Evolutionary conservation across 2,888 invertebrate species (phyloP), one percentile per base, ranked within the genome.

Genomic region (Timema podura): DNA sequence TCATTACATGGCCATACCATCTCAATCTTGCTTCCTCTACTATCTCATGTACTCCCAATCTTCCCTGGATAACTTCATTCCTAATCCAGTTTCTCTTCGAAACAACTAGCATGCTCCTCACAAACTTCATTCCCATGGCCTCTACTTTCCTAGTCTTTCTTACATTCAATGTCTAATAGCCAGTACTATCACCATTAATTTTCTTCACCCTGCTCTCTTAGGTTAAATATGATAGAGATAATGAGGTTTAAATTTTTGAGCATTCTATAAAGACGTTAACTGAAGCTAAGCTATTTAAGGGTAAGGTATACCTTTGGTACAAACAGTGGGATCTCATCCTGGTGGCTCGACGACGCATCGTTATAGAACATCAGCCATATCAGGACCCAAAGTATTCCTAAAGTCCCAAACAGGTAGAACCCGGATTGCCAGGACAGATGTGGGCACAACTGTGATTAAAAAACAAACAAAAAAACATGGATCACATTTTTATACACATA

Each of bases 361-460:
- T 85, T 85, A 79, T 89, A 91, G 70, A 87, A 81, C 47, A 86
- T 76, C 72, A 86, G 78, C 90, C 90, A 91, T 5, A 89, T 77
- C 5, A 87, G 74, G 15, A 88, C 85, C 90, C 90, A 91, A 0
- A 87, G 70, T 74, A 91, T 85, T 9, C 91, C 91, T 65, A 90
- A 78, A 1, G 83, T 83, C 44, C 90, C 90, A 79, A 91, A 90
- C 76, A 86, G 80, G 78, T 89, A 89, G 79, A 91, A 91, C 77
- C 87, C 87, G 75, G 84, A 84, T 77, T 85, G 84, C 91, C 91
- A 91, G 6, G 83, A 80, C 69, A 91, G 78, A 79, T 89, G 87
- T 2, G 91, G 88, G 78, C 89, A 90, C 66, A 88, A 78, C 89
- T 88, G 77, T 59, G 74, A 77, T 74, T 70, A 72, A 30, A 30